These are phyloP conservation scores for Lithophane leautieri DNA, from an alignment of 2,888 invertebrate species.

Conservation along the genomic window DNA sequence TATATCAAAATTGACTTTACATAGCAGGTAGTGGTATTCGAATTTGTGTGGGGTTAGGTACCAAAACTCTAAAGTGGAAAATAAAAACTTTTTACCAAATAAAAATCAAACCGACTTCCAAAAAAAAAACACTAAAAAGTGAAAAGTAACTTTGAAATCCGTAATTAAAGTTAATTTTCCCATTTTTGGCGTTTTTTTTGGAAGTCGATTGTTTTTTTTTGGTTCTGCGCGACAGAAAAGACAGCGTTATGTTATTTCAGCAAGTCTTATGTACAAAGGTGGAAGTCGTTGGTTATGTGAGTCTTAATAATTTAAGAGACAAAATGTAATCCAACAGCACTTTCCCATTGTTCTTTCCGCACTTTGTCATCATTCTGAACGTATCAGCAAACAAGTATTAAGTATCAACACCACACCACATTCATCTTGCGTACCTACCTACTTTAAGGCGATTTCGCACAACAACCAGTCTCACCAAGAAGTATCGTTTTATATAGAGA, in stretches of 20 bases:
- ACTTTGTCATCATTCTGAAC: constrained; percentile 23
- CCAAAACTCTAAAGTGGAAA: too few relatives aligned
- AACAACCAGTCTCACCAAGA: neutral
- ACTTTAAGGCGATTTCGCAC: neutral
- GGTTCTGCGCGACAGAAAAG: neutral
- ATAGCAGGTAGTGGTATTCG: too few relatives aligned
- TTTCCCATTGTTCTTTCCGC: constrained; percentile 38
- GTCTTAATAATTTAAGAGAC: constrained; percentile 15
- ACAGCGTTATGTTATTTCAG: neutral
- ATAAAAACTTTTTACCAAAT: too few relatives aligned
- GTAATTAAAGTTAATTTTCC: too few relatives aligned
- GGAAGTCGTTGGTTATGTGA: constrained; percentile 12
- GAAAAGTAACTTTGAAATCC: too few relatives aligned
- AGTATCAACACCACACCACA: constrained; percentile 37
- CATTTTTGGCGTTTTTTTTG: too few relatives aligned
- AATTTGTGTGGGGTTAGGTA: too few relatives aligned
- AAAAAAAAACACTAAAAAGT: too few relatives aligned
- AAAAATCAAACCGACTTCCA: too few relatives aligned
- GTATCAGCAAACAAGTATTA: constrained; percentile 29
- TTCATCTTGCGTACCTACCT: neutral
- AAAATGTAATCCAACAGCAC: constrained; percentile 7
- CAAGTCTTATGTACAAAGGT: neutral
- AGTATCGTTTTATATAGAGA: neutral
- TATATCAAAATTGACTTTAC: too few relatives aligned
- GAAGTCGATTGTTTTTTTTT: too few relatives aligned